Base-by-base conservation (phyloP, 1,140 invertebrate species). In the Zaprionus capensis region DNA sequence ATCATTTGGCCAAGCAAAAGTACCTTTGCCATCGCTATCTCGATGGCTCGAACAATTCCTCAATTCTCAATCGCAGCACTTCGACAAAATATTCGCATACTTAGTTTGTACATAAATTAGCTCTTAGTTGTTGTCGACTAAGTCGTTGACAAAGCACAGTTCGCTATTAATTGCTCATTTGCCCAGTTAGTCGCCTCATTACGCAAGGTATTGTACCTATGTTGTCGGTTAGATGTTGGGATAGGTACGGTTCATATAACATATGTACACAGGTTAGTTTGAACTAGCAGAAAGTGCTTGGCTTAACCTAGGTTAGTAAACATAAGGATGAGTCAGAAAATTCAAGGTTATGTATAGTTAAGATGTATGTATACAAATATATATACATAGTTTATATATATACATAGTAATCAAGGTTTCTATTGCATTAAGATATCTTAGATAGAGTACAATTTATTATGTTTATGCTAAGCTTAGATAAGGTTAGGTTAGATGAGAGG, bases 1-100 rank as follows among this genome's bases (percentile, higher is more conserved):
- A 67, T 57, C 56, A 61, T 75, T 75, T 71, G 51, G 24, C 53
- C 12, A 26, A 28, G 46, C 22, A 28, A 56, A 56, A 26, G 53
- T 31, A 56, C 53, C 31, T 31, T 56, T 14, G 46, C 3, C 46
- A 51, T 51, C 46, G 20, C 46, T 14, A 24, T 51, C 38, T 14
- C 46, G 9, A 51, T 20, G 6, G 7, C 41, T 5, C 20, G 11
- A 51, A 51, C 46, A 51, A 51, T 51, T 51, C 46, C 46, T 51
- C 46, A 51, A 51, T 51, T 20, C 46, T 51, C 46, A 51, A 51
- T 51, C 46, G 46, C 46, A 22, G 46, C 20, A 51, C 46, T 51
- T 22, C 1, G 11, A 51, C 15, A 12, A 51, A 51, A 51, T 20
- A 51, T 9, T 4, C 46, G 46, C 46, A 51, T 22, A 51, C 46